These are phyloP conservation scores for Premnoplex brunnescens DNA, from an alignment of 2,797 vertebrate genomes.

Conservation along the genomic window DNA sequence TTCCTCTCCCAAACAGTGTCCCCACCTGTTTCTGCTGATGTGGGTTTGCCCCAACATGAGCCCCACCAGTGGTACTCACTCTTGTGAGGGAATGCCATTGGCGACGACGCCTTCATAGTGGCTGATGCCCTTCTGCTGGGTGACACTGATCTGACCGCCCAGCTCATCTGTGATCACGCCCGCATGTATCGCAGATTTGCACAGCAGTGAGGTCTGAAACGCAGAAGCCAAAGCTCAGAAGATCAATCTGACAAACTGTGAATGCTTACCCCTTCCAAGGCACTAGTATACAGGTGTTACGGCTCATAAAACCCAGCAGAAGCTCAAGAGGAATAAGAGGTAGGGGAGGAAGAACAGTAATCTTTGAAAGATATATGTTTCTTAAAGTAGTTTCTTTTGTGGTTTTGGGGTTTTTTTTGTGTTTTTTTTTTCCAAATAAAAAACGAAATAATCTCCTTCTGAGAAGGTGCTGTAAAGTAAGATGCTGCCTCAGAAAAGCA, in stretches of 20 bases:
- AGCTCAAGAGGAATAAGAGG: neutral
- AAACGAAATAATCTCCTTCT: neutral
- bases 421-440: neutral
- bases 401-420: too few species aligned
- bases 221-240: conserved; percentile 3
- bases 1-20: neutral
- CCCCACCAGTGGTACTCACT: conserved; percentile 71
- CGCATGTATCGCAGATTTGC: conserved; percentile 86
- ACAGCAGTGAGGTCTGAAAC: conserved; percentile 85
- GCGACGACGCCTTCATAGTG: conserved; percentile 78
- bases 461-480: neutral
- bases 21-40: neutral
- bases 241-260: neutral
- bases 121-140: conserved; percentile 79
- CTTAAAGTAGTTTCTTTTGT: neutral
- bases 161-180: conserved; percentile 82
- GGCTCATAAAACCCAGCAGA: neutral
- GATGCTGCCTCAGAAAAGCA: neutral
- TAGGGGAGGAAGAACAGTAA: neutral
- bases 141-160: conserved; percentile 83
- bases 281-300: neutral
- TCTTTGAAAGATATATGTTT: neutral
- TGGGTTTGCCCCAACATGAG: neutral
- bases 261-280: neutral
- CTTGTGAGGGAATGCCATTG: conserved; percentile 81